Evolutionary conservation across 2,888 invertebrate species (phyloP).

Genomic region (Philonicus albiceps): DNA sequence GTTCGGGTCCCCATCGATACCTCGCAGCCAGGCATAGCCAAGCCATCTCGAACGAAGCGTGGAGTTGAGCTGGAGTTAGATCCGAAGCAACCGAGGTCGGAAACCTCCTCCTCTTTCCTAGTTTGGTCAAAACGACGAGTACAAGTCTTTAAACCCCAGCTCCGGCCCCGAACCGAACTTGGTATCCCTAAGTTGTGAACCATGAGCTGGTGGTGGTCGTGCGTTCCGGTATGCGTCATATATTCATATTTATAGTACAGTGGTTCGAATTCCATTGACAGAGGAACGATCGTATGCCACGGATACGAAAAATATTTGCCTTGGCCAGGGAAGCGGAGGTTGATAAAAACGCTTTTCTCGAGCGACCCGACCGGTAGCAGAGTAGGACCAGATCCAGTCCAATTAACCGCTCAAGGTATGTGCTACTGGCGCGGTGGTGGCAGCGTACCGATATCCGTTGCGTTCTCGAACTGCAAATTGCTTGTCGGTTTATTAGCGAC

Average conservation of each 20-base stretch:
- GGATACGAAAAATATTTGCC: constrained; percentile 5
- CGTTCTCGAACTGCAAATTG: constrained; percentile 21
- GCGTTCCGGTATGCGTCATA: neutral
- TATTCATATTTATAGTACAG: neutral
- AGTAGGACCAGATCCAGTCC: neutral
- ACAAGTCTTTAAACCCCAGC: neutral
- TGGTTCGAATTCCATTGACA: constrained; percentile 17
- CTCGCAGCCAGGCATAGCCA: neutral
- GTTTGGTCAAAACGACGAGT: constrained; percentile 25
- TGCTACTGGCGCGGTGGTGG: neutral
- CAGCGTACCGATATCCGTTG: neutral
- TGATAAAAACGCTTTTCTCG: neutral
- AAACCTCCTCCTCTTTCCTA: constrained; percentile 17
- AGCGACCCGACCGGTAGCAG: neutral
- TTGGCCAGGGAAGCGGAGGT: neutral
- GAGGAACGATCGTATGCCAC: neutral
- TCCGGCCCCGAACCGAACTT: neutral
- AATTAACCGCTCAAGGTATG: constrained; percentile 16
- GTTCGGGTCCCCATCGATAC: neutral
- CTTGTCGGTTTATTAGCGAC: constrained; percentile 29
- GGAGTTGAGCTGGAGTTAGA: neutral
- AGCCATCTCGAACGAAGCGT: neutral
- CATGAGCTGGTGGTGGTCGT: neutral
- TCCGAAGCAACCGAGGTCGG: neutral
- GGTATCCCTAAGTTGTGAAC: neutral